Evolutionary conservation across 2,888 invertebrate genomes (phyloP), one percentile per base, ranked within the genome.

Genomic region (Tetranychus piercei): DNA sequence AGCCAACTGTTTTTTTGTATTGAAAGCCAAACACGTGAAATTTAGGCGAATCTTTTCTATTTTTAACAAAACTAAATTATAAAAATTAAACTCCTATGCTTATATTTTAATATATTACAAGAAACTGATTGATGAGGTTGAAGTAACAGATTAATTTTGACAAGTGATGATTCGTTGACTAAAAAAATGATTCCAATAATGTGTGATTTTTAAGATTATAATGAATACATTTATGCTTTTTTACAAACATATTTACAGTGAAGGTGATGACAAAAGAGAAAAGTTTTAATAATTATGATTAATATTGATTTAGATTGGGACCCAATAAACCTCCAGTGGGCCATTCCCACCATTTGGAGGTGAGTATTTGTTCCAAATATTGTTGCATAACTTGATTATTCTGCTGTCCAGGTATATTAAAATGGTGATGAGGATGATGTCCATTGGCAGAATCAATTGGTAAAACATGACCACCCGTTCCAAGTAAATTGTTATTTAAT

Each of bases 301-400:
- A 20, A 22, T 69, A 69, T 69, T 69, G 69, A 23, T 69, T 69
- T 69, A 69, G 34, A 69, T 69, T 69, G n/a, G 69, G 69, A 20
- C 69, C 69, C 20, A 69, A 22, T 69, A 69, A 69, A 23, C 69
- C 34, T 4, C 69, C 69, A 20, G 22, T 20, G 20, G 69, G 69
- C 69, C 69, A 69, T 69, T 69, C 69, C 69, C 69, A 69, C 69
- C 69, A 69, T 69, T 69, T 69, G 22, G 69, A 69, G 34, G 22
- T 69, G 22, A 69, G 69, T 69, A 69, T 69, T 5, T 20, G 20
- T 69, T 69, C 69, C n/a, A 69, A 22, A 69, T 69, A 69, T 69
- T 69, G 69, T 69, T 69, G 69, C 69, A 69, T 69, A 18, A 69
- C 34, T 22, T 20, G 22, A 69, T 69, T 23, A 9, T 69, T 69